Base-by-base conservation (phyloP, 2,113 vertebrate genomes). In the Chaetodon trifascialis region DNA sequence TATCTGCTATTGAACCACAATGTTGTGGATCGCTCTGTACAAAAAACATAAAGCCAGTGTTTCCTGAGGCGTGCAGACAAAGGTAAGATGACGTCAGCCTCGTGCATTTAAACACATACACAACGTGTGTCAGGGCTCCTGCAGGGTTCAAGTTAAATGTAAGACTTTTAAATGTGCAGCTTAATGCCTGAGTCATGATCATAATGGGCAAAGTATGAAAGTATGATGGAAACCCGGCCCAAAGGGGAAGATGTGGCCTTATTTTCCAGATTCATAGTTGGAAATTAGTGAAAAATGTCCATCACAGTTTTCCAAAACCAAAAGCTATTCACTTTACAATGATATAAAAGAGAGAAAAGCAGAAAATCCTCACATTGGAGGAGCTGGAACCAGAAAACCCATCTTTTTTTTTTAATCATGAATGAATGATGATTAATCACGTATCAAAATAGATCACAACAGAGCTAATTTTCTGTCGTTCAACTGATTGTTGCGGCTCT, bases 1-100 rank as follows among this genome's bases (percentile, higher is more conserved):
- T 59, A 79, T 56, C 70, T 84, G 47, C 67, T 79, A 44, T 34
- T 83, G 56, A 80, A 65, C 38, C 60, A 25, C 46, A 47, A 44
- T 68, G 49, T 8, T 60, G 42, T 60, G 52, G 58, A 86, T 82
- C 74, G 73, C 54, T 73, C 34, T 71, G 59, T 58, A 25, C 7
- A 47, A 34, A 38, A 60, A 51, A 71, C 25, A 60, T 19, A 36
- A 68, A 72, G 52, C 30, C 7, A 72, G 36, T 73, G 36, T 68
- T 65, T 78, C 68, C 47, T 38, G 21, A 62, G 25, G 67, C 77
- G 40, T 5, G 9, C n/a, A 54, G 49, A 75, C 25, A 80, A 67
- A 56, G n/a, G 34, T 44, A 49, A 11, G 30, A 76, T 12, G 30
- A 76, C 64, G 65, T 52, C 51, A 68, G 64, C 23, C 47, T 16